phyloP scores from a whole-genome alignment of 2,797 vertebrate genomes.

The Cephalopachus bancanus region DNA sequence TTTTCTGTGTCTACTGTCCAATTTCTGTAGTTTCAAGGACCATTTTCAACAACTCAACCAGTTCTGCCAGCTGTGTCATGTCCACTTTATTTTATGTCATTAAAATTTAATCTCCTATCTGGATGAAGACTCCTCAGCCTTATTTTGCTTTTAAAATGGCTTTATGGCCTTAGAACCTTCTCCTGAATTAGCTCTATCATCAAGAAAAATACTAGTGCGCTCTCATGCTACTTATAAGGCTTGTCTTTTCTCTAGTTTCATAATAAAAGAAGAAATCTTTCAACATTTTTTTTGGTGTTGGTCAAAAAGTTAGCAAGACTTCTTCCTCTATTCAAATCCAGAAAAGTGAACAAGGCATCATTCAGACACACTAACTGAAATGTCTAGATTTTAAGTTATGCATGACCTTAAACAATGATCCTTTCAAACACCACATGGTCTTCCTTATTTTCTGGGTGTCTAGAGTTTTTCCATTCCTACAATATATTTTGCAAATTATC shows the following conservation, averaged over 20 bases:
- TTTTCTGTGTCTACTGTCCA: neutral
- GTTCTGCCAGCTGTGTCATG: neutral
- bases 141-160: constrained; percentile 49
- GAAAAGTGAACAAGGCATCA: neutral
- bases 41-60: constrained; percentile 15
- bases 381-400: neutral
- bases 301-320: neutral
- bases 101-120: neutral
- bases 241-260: neutral
- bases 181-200: neutral
- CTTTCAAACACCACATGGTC: neutral
- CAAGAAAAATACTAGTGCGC: neutral
- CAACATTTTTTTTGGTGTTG: neutral
- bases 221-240: neutral
- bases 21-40: neutral
- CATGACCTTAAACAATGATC: neutral
- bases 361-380: neutral
- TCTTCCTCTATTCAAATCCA: neutral
- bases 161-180: neutral
- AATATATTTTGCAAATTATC: neutral
- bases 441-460: neutral
- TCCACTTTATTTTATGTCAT: neutral
- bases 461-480: neutral
- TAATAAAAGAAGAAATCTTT: neutral
- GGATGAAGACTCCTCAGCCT: neutral